Evolutionary conservation across 2,113 vertebrate species (phyloP), one percentile per base, ranked within the genome.

Genomic region (Pedionomus torquatus): DNA sequence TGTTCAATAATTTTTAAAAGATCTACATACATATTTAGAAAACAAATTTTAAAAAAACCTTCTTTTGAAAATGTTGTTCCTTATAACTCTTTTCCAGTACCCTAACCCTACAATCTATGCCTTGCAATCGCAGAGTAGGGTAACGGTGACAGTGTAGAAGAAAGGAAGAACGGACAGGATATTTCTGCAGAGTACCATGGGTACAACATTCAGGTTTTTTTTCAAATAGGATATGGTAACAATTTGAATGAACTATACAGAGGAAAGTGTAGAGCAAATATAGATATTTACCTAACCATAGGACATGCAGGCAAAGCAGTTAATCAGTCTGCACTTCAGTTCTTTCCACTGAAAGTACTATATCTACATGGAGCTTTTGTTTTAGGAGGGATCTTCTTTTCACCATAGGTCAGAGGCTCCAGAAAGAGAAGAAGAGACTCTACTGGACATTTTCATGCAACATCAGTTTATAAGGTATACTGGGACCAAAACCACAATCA

Each of bases 121-220:
- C 52, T 21, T 71, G 7, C 25, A 58, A 52, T 35, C 37, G 31
- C 0, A 2, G 4, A 58, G 24, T 37, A 58, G 1, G 0, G 9
- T 49, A 82, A 64, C 52, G 7, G 30, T 51, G 13, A n/a, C 33
- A 30, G 8, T 49, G 11, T 17, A 58, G 31, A 58, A 70, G 8
- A 52, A 15, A 46, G 39, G 17, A 52, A 71, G 44, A 78, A 60
- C 21, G 17, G n/a, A n/a, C 13, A 28, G 9, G 13, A n/a, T 55
- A 84, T 48, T 79, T 54, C 23, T 68, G 17, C 23, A 55, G 75
- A 35, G 37, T 49, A n/a, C 13, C 81, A 14, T 37, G 10, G 1
- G 3, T 43, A 19, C 21, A 28, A 11, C 10, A 9, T 49, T 51
- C 17, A 21, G 9, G 0, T 0, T 48, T 65, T 46, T 24, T 37